Evolutionary conservation across 2,888 invertebrate species (phyloP).

Genomic region (Apamea epomidion): DNA sequence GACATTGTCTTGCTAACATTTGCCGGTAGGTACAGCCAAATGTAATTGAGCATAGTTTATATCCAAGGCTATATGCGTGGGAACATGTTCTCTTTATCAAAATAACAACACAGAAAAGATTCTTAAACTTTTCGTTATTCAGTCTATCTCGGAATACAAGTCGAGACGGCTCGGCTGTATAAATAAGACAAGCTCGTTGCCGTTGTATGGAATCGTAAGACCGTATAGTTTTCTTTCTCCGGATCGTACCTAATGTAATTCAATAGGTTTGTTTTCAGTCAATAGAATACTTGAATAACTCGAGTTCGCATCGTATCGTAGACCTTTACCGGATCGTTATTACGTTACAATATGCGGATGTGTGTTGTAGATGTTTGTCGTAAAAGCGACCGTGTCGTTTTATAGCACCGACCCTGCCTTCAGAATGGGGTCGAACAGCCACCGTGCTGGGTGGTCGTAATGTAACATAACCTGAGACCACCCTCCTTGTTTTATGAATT

Average conservation of each 20-base stretch:
- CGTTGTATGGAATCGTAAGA: conserved; percentile 61
- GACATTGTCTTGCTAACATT: conserved; percentile 42
- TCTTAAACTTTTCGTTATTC: conserved; percentile 52
- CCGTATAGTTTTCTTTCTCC: conserved; percentile 64
- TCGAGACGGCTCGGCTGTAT: conserved; percentile 47
- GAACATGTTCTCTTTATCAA: conserved; percentile 15
- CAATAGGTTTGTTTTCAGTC: conserved; percentile 71
- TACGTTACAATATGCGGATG: conserved; percentile 76
- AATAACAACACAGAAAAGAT: conserved; percentile 43
- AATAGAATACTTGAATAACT: conserved; percentile 79
- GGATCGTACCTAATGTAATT: conserved; percentile 67
- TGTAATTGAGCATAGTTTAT: conserved; percentile 34
- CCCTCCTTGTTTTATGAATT: conserved; percentile 80
- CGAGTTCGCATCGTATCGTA: conserved; percentile 79
- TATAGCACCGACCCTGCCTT: conserved; percentile 75
- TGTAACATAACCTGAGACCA: conserved; percentile 79
- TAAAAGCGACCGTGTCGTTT: conserved; percentile 83
- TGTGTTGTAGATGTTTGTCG: conserved; percentile 79
- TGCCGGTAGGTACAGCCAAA: conserved; percentile 20
- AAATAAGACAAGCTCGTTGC: conserved; percentile 61
- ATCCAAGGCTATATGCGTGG: conserved; percentile 19
- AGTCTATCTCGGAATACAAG: conserved; percentile 38
- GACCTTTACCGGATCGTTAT: conserved; percentile 78
- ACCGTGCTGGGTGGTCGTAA: conserved; percentile 80
- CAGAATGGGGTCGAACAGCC: conserved; percentile 74